These are phyloP conservation scores for Enteromius unitaeniatus DNA, from an alignment of 2,797 vertebrate genomes.

Conservation along the genomic window DNA sequence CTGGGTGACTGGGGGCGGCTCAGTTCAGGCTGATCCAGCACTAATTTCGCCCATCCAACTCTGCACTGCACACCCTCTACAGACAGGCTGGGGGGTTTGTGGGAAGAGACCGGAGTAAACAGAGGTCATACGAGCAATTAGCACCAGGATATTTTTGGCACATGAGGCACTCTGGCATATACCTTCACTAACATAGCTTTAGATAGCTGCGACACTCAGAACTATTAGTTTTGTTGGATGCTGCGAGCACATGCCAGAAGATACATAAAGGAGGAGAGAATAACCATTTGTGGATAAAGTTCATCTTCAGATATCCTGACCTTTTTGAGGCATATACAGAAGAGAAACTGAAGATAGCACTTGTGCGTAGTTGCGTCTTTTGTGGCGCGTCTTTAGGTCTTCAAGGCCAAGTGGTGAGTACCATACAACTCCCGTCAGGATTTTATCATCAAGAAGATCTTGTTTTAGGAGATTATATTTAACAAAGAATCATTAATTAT, in stretches of 20 bases:
- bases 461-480: slow-evolving; percentile 46
- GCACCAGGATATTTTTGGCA: slow-evolving; percentile 64
- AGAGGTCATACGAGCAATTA: slow-evolving; percentile 52
- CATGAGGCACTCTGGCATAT: slow-evolving; percentile 44
- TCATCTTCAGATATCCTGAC: not conserved
- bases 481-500: slow-evolving; percentile 46
- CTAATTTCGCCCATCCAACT: slow-evolving; percentile 69
- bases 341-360: not conserved
- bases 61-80: slow-evolving; percentile 65
- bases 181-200: slow-evolving; percentile 25
- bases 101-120: slow-evolving; percentile 32
- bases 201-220: slow-evolving; percentile 16
- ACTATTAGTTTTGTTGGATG: slow-evolving; percentile 12
- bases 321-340: not conserved
- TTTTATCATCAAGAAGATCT: slow-evolving; percentile 37
- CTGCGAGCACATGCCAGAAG: slow-evolving; percentile 7
- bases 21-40: slow-evolving; percentile 77
- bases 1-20: slow-evolving; percentile 65
- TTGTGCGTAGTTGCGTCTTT: not conserved
- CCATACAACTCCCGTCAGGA: not conserved
- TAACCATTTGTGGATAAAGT: slow-evolving; percentile 13
- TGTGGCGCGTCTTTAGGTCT: slow-evolving; percentile 8
- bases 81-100: slow-evolving; percentile 49
- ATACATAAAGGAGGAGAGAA: not conserved
- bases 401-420: slow-evolving; percentile 43